Percentiles rank a stretch among this genome's conserved stretches.
phyloP scores from a whole-genome alignment of 2,888 invertebrate species.

The Leucophenga montana region DNA sequence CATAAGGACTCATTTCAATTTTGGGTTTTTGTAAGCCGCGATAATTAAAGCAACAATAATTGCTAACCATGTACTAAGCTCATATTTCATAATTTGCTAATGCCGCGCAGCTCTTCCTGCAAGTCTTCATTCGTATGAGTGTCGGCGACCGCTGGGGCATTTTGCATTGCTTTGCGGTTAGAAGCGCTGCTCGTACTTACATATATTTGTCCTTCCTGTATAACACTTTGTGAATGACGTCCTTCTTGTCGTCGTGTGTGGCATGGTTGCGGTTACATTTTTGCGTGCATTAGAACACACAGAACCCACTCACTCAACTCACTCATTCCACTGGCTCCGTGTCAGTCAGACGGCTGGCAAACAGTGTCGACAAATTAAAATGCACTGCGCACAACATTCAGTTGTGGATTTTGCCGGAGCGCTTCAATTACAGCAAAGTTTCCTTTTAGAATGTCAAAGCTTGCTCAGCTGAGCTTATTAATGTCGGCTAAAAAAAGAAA shows the following conservation, averaged over 20 bases:
- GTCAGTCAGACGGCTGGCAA: too few relatives aligned
- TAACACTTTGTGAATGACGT: too few relatives aligned
- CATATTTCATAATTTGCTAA: not conserved
- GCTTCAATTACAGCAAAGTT: not conserved
- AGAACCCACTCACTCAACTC: not conserved
- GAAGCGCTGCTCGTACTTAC: not conserved
- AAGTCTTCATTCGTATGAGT: not conserved
- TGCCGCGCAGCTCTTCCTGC: not conserved
- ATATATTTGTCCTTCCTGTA: too few relatives aligned
- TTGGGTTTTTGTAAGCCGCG: too few relatives aligned
- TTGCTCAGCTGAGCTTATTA: constrained; percentile 2
- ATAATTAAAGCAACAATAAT: not conserved
- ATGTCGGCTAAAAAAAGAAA: not conserved
- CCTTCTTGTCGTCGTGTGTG: constrained; percentile 1
- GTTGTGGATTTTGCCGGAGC: not conserved
- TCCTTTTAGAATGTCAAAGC: too few relatives aligned
- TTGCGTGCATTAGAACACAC: constrained; percentile 1
- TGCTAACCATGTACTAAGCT: not conserved
- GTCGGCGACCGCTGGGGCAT: not conserved
- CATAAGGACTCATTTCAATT: too few relatives aligned
- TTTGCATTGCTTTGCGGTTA: constrained; percentile 18
- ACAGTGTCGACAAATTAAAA: not conserved
- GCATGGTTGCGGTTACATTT: constrained; percentile 13
- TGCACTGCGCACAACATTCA: not conserved
- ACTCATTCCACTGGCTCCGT: too few relatives aligned